phyloP scores from a whole-genome alignment of 2,888 invertebrate genomes.

The Mythimna ferrago region DNA sequence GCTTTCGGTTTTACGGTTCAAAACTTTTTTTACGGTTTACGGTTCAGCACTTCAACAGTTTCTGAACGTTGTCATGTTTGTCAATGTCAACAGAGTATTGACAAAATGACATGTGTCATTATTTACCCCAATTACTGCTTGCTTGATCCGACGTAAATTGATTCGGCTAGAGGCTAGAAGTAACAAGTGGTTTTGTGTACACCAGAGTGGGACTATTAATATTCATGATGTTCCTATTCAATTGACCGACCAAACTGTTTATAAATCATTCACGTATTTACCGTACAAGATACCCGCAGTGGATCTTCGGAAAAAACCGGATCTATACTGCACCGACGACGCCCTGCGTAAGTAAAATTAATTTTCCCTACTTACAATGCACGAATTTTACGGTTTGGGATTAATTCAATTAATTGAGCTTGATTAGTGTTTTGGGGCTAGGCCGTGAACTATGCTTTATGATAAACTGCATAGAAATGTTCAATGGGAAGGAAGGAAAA shows the following conservation, averaged over 20 bases:
- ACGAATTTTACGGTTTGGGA: neutral
- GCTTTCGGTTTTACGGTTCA: no score
- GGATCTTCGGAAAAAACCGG: neutral
- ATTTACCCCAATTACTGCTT: neutral
- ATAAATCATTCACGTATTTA: neutral
- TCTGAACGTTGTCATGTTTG: no score
- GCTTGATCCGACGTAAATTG: neutral
- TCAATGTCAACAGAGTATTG: no score
- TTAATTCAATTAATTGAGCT: constrained; percentile 37
- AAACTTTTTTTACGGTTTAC: no score
- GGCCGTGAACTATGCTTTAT: neutral
- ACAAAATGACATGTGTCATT: no score
- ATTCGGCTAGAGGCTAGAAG: constrained; percentile 4
- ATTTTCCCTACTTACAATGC: constrained; percentile 9
- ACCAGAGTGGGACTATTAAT: constrained; percentile 4
- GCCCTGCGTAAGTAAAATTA: constrained; percentile 28
- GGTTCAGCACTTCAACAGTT: no score
- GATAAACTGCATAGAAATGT: neutral
- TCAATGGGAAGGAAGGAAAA: constrained; percentile 11
- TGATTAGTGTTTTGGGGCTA: constrained; percentile 38
- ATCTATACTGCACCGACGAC: constrained; percentile 19
- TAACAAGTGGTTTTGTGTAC: constrained; percentile 10
- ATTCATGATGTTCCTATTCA: constrained; percentile 14
- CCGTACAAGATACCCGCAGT: neutral
- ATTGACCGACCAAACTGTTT: constrained; percentile 4